These are phyloP conservation scores for Stratiomys singularior DNA, from an alignment of 2,888 invertebrate genomes.

Conservation along the genomic window DNA sequence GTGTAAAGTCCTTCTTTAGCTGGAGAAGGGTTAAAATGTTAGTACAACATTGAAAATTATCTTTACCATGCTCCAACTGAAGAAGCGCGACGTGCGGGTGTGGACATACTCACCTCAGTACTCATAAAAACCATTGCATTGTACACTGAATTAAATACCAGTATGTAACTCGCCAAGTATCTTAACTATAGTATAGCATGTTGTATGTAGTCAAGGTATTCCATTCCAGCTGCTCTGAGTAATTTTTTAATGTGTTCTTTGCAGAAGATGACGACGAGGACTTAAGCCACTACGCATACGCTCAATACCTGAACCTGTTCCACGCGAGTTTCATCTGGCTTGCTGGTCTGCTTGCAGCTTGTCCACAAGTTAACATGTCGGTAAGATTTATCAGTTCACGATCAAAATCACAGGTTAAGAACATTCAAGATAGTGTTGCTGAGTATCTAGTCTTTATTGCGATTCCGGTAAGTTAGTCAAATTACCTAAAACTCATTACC, in stretches of 20 bases:
- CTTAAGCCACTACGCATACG: not conserved
- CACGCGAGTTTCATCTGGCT: not conserved
- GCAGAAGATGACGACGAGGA: not conserved
- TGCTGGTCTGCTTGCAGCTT: not conserved
- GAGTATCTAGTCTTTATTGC: no score
- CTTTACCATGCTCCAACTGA: not conserved
- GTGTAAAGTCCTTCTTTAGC: no score
- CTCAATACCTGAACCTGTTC: slow-evolving; percentile 28
- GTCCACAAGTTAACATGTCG: slow-evolving; percentile 40
- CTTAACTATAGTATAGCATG: slow-evolving; percentile 28
- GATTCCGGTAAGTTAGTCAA: no score
- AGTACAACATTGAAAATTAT: no score
- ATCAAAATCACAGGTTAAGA: slow-evolving; percentile 18
- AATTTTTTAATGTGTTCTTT: slow-evolving; percentile 35
- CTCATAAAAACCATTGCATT: slow-evolving; percentile 21
- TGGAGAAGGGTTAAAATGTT: no score
- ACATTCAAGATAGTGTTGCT: not conserved
- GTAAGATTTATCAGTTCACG: slow-evolving; percentile 50
- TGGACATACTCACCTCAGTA: slow-evolving; percentile 14
- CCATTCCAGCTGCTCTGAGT: slow-evolving; percentile 39
- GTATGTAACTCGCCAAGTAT: slow-evolving; percentile 37
- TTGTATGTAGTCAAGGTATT: slow-evolving; percentile 31
- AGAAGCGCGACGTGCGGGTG: slow-evolving; percentile 37
- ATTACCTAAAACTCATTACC: no score
- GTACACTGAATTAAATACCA: slow-evolving; percentile 38